phyloP scores from a whole-genome alignment of 2,797 vertebrate genomes.

The Micropoecilia bifurca region DNA sequence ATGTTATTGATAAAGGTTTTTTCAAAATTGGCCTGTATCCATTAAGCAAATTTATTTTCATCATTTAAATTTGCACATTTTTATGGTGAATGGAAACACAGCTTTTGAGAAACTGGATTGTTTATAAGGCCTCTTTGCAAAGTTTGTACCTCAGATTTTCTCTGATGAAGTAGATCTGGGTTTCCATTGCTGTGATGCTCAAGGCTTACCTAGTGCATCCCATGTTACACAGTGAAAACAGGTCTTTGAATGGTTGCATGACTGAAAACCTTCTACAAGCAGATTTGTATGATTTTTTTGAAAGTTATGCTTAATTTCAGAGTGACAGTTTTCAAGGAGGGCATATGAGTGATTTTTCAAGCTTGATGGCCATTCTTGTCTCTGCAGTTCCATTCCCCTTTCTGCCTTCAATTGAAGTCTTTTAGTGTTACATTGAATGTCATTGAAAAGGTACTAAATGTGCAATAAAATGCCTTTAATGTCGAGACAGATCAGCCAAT shows the following conservation, averaged over 20 bases:
- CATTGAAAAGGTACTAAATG: constrained; percentile 67
- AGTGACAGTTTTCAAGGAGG: constrained; percentile 35
- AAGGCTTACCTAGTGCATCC: too few relatives aligned
- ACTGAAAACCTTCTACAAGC: constrained; percentile 14
- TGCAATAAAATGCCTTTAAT: constrained; percentile 70
- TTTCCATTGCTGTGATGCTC: too few relatives aligned
- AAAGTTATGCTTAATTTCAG: constrained; percentile 52
- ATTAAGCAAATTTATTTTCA: too few relatives aligned
- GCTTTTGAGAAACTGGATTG: too few relatives aligned
- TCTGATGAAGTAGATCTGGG: too few relatives aligned
- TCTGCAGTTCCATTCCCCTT: constrained; percentile 44
- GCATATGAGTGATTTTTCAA: constrained; percentile 34
- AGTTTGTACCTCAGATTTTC: too few relatives aligned
- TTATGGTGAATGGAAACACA: too few relatives aligned
- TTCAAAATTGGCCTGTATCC: too few relatives aligned
- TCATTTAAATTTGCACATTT: too few relatives aligned
- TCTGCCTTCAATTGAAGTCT: constrained; percentile 62
- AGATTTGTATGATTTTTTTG: constrained; percentile 33
- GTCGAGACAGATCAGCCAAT: constrained; percentile 67
- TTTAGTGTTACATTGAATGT: constrained; percentile 65
- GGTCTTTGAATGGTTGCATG: not conserved
- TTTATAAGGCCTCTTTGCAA: too few relatives aligned
- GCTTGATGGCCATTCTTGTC: constrained; percentile 53
- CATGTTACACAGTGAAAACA: not conserved
- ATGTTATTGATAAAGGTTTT: too few relatives aligned